phyloP scores from a whole-genome alignment of 1,140 invertebrate species.

The Drosophila pectinifera region DNA sequence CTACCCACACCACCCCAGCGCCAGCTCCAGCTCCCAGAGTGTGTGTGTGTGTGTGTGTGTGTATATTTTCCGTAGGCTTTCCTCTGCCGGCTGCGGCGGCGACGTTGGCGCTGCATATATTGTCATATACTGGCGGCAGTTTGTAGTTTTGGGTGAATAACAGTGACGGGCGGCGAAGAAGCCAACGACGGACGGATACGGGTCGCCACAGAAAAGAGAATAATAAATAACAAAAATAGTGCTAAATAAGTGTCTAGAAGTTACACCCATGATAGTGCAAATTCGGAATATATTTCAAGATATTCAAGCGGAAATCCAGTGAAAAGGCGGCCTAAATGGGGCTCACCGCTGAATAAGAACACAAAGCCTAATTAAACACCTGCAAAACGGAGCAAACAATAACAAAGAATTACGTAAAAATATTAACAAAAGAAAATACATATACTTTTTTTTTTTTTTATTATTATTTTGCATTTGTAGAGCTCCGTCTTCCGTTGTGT shows the following conservation, averaged over 20 bases:
- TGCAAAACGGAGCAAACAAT: constrained; percentile 28
- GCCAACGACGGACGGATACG: constrained; percentile 29
- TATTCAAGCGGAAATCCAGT: constrained; percentile 3
- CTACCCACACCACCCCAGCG: constrained; percentile 57
- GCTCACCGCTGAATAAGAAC: neutral
- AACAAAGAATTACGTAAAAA: constrained; percentile 53
- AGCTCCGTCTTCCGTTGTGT: constrained; percentile 17
- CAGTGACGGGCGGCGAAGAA: constrained; percentile 38
- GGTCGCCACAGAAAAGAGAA: constrained; percentile 6
- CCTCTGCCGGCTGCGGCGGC: constrained; percentile 22
- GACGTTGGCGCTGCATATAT: constrained; percentile 17
- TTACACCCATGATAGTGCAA: neutral
- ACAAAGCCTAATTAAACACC: constrained; percentile 29
- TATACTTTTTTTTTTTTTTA: neutral
- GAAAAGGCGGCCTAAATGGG: neutral
- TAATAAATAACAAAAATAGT: neutral
- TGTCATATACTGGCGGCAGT: constrained; percentile 39
- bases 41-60: constrained; percentile 5
- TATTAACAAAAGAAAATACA: constrained; percentile 18
- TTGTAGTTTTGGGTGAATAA: constrained; percentile 64
- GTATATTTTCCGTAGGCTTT: constrained; percentile 55
- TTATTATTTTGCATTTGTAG: constrained; percentile 23
- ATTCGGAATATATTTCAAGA: neutral
- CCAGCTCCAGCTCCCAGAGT: neutral
- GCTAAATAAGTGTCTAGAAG: neutral